A percentile compares a stretch with the other conserved stretches of the same genome.
Conservation (phyloP, 2,113 vertebrate species). For the Elephantulus edwardii region DNA sequence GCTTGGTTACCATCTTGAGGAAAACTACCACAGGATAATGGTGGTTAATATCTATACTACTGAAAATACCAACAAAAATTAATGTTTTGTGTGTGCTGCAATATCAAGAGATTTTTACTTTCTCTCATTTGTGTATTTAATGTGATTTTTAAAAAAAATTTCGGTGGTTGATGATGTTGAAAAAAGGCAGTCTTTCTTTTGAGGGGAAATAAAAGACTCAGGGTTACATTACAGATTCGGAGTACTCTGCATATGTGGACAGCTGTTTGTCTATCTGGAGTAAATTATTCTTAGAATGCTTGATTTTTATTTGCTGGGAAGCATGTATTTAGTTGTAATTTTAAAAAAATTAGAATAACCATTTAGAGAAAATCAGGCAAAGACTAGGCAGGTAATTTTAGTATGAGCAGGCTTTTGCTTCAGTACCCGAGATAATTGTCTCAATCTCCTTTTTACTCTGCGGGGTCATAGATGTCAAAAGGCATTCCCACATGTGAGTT, state of each 20-base stretch:
- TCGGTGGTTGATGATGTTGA: neutral
- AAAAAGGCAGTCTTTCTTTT: constrained; percentile 53
- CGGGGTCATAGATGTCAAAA: constrained; percentile 80
- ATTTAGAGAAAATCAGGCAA: constrained; percentile 75
- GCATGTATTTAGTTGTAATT: constrained; percentile 58
- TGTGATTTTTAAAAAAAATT: neutral
- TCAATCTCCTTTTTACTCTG: constrained; percentile 79
- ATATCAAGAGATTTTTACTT: neutral
- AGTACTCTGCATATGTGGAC: constrained; percentile 14
- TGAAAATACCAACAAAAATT: constrained; percentile 20
- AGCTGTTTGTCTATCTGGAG: constrained; percentile 46
- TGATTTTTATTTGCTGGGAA: constrained; percentile 61
- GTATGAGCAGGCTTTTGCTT: constrained; percentile 77
- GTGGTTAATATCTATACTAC: constrained; percentile 27
- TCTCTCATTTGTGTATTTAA: constrained; percentile 39
- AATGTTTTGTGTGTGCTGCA: neutral
- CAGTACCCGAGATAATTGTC: constrained; percentile 78
- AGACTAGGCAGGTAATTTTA: constrained; percentile 78
- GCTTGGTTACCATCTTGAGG: constrained; percentile 15
- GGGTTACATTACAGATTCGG: constrained; percentile 24
- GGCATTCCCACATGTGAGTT: constrained; percentile 76
- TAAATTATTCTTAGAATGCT: constrained; percentile 60
- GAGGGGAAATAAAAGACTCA: constrained; percentile 34
- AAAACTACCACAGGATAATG: constrained; percentile 34
- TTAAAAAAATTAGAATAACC: constrained; percentile 43